phyloP scores from a whole-genome alignment of 1,140 invertebrate genomes.

The Caenorhabditis inopinata region DNA sequence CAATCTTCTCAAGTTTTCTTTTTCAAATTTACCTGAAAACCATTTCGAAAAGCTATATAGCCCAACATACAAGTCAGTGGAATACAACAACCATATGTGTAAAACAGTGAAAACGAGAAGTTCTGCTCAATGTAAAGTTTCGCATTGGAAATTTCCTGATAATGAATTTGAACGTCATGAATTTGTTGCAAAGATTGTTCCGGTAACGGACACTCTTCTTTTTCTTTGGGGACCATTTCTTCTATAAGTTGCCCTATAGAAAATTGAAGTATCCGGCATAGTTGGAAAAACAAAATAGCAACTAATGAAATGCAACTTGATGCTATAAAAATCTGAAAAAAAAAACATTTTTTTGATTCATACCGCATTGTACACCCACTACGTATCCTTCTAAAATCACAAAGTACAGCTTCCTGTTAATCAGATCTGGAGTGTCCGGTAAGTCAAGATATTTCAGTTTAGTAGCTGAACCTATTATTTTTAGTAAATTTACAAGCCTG shows the following conservation, averaged over 20 bases:
- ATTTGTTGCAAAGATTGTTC: conserved; percentile 42
- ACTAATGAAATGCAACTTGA: conserved; percentile 36
- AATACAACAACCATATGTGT: conserved; percentile 43
- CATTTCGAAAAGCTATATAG: conserved; percentile 35
- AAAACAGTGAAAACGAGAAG: conserved; percentile 41
- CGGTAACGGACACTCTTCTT: conserved; percentile 42
- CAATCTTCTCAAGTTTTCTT: neutral
- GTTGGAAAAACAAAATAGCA: conserved; percentile 41
- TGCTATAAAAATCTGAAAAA: conserved; percentile 37
- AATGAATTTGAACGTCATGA: conserved; percentile 42
- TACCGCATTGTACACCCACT: neutral
- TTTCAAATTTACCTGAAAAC: neutral
- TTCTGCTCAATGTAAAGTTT: conserved; percentile 37
- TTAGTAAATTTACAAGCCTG: neutral
- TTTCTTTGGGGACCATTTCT: conserved; percentile 40
- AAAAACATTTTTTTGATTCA: neutral
- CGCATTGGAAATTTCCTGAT: conserved; percentile 41
- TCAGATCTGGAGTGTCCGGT: conserved; percentile 38
- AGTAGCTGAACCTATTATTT: neutral
- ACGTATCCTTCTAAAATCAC: conserved; percentile 38
- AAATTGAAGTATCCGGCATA: conserved; percentile 21
- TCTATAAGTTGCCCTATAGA: conserved; percentile 29
- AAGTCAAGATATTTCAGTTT: conserved; percentile 26
- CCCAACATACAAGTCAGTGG: conserved; percentile 31
- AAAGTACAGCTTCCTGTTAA: conserved; percentile 35